Percentiles rank a stretch among this genome's conserved stretches.
phyloP scores from a whole-genome alignment of 2,797 vertebrate genomes.

The Pygocentrus nattereri region DNA sequence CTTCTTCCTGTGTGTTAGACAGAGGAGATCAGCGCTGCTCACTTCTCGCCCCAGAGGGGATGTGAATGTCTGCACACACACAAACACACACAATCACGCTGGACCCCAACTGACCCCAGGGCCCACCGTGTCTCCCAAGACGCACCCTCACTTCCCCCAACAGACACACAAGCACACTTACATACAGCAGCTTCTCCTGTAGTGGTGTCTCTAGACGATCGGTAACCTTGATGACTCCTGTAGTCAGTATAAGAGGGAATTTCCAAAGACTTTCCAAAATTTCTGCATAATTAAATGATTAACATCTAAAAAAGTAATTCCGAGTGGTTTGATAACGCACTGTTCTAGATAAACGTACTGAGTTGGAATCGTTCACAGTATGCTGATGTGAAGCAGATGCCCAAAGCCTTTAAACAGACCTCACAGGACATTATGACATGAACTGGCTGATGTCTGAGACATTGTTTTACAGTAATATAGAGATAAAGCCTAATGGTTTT shows the following conservation, averaged over 20 bases:
- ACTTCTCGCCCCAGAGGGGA: conserved; percentile 37
- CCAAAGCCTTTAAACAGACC: not conserved
- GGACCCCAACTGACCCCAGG: conserved; percentile 32
- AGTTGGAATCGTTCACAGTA: too few species aligned
- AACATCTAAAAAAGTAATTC: too few species aligned
- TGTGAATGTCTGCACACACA: conserved; percentile 42
- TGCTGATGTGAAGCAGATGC: not conserved
- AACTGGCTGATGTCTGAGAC: too few species aligned
- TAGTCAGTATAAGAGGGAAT: not conserved
- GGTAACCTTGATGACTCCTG: conserved; percentile 6
- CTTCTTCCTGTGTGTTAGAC: conserved; percentile 54
- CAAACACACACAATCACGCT: conserved; percentile 17
- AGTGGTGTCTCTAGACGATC: conserved; percentile 12
- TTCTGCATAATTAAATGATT: not conserved
- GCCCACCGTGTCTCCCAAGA: conserved; percentile 20
- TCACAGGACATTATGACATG: not conserved
- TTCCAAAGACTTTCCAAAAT: too few species aligned
- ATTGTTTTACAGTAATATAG: too few species aligned
- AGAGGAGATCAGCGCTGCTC: conserved; percentile 34
- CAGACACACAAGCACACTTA: conserved; percentile 42
- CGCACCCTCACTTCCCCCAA: conserved; percentile 20
- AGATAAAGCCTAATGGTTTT: too few species aligned
- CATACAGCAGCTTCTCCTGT: conserved; percentile 37
- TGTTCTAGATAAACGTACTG: too few species aligned
- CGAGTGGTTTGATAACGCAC: too few species aligned